Evolutionary conservation across 2,113 vertebrate genomes (phyloP).

Genomic region (Platysteira castanea): DNA sequence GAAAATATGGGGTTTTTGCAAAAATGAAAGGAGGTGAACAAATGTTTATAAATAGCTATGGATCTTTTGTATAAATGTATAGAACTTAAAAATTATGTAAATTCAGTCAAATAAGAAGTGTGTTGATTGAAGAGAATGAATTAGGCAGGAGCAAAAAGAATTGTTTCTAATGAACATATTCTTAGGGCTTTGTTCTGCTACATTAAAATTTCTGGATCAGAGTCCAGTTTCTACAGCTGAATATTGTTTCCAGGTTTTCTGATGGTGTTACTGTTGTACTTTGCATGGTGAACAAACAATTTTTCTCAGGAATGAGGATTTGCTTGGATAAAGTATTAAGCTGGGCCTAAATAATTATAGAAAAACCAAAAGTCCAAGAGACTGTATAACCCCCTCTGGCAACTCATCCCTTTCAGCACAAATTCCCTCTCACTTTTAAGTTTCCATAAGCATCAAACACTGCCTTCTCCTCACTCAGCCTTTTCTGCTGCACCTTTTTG

Average conservation of each 20-base stretch:
- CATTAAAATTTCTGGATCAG: not conserved
- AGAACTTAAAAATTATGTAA: not conserved
- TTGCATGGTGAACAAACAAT: not conserved
- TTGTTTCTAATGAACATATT: not conserved
- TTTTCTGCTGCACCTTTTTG: not conserved
- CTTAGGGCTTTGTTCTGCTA: not conserved
- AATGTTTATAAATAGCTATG: not conserved
- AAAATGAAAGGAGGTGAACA: not conserved
- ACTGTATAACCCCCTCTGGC: not conserved
- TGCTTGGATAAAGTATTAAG: not conserved
- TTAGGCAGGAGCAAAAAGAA: not conserved
- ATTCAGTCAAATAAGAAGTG: not conserved
- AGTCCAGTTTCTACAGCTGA: not conserved
- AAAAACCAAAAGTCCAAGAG: not conserved
- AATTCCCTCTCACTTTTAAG: not conserved
- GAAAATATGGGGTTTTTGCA: not conserved
- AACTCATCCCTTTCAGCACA: accelerated
- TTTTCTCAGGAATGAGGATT: not conserved
- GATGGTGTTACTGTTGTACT: not conserved
- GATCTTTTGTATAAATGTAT: not conserved
- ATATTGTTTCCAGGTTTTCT: not conserved
- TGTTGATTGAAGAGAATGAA: not conserved
- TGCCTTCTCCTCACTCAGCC: not conserved
- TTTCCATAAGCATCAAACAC: not conserved
- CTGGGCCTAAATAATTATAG: not conserved